Percentiles rank a stretch among this genome's conserved stretches.
Conservation (phyloP, 2,113 vertebrate species). For the Ictidomys tridecemlineatus region DNA sequence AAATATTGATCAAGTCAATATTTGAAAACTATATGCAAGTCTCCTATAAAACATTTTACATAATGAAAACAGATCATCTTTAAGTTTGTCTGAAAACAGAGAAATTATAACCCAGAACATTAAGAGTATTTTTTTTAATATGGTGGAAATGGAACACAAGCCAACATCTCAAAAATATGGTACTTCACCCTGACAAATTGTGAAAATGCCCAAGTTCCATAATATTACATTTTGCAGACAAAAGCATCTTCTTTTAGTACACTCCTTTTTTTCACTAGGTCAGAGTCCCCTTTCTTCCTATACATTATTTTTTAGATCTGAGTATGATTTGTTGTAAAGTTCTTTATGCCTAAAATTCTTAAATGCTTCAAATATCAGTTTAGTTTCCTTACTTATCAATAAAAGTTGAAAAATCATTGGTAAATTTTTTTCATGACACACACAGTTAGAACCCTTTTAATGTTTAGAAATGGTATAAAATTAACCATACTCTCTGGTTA, state of each 20-base stretch:
- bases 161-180: constrained; percentile 61
- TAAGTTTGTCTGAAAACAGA: constrained; percentile 61
- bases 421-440: constrained; percentile 36
- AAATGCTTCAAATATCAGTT: constrained; percentile 29
- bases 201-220: constrained; percentile 61
- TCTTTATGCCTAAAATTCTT: constrained; percentile 37
- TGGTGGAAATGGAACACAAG: constrained; percentile 48
- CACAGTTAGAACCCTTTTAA: neutral
- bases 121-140: constrained; percentile 59
- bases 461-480: constrained; percentile 50
- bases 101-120: constrained; percentile 66
- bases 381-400: constrained; percentile 53
- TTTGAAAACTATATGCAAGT: constrained; percentile 67
- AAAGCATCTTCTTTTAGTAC: constrained; percentile 29
- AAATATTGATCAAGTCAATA: constrained; percentile 57
- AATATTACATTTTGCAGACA: constrained; percentile 45
- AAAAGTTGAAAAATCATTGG: constrained; percentile 38
- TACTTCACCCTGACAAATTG: constrained; percentile 41
- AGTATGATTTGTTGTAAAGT: constrained; percentile 27
- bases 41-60: constrained; percentile 57
- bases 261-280: neutral
- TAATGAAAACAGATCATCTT: constrained; percentile 72
- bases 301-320: constrained; percentile 35
- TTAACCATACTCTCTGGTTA: constrained; percentile 21
- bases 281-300: neutral